Base-by-base conservation (phyloP, 2,888 invertebrate genomes). In the Acanthosoma haemorrhoidale region DNA sequence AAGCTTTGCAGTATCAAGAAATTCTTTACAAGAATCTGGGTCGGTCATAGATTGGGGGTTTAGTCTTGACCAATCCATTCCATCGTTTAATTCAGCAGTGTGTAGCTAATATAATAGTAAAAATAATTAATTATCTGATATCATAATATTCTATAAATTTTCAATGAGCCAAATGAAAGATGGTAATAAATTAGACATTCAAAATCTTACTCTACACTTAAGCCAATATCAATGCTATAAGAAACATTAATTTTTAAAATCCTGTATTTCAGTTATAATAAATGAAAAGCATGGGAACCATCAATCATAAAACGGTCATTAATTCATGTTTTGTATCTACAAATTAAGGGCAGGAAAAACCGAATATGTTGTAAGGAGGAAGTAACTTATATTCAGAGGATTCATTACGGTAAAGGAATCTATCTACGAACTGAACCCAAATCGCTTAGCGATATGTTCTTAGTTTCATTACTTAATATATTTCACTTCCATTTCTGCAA, bases 21-120 rank as follows among this genome's bases (percentile, higher is more conserved):
- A 98, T 78, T 97, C 98, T 82, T 97, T 94, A 72, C 98, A 88
- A 0, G 94, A 92, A n/a, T 90, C 93, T 79, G 96, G 94, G 76
- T 97, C 96, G 0, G 96, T 97, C 0, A 96, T 91, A 0, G 96
- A 96, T 77, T 91, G 90, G 1, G 95, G 84, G 81, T 96, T 96
- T 1, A 95, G 82, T 8, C 93, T 85, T 38, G 91, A 92, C 94
- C 94, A 95, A 72, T 95, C 92, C 76, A 89, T 92, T 3, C 94
- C 95, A 82, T 96, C 96, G 75, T 91, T 87, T 1, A 96, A 81
- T 78, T 95, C 94, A 21, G 91, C 88, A 3, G 92, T 93, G 77
- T 95, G 94, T 4, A 94, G 81, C 91, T 85, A 73, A 61, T 72
- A 68, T 70, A 38, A 36, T 70, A 25, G n/a, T 36, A 16, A 69